Conservation (phyloP, 92 coral and sea anemone species). For the Epizoanthus rinbou region DNA sequence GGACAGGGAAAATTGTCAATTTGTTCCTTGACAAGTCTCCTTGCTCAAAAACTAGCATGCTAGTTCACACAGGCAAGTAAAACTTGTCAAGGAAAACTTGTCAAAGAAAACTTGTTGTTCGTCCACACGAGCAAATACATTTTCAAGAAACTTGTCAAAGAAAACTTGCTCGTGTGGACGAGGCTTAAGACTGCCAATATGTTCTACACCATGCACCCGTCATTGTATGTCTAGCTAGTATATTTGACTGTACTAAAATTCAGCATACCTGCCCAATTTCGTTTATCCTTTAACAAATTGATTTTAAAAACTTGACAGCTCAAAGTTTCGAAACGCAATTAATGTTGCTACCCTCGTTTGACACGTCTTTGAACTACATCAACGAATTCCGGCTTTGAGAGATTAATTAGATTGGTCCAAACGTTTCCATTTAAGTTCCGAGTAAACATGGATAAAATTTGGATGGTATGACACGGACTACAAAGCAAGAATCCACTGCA, state of each 20-base stretch:
- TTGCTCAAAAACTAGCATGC: too few species aligned
- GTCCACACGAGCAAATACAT: too few species aligned
- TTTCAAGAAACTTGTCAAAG: too few species aligned
- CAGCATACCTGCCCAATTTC: background rate
- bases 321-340: background rate
- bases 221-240: too few species aligned
- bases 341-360: background rate
- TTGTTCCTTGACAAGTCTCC: too few species aligned
- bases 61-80: too few species aligned
- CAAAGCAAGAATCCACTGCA: background rate
- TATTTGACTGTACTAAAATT: background rate
- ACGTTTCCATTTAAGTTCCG: background rate
- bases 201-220: background rate
- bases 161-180: too few species aligned
- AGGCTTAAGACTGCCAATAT: background rate
- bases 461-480: background rate
- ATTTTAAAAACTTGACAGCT: background rate
- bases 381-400: background rate
- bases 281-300: background rate
- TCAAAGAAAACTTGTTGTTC: too few species aligned
- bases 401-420: background rate
- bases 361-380: background rate
- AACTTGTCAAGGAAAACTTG: too few species aligned
- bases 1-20: too few species aligned
- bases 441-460: background rate